phyloP scores from a whole-genome alignment of 2,888 invertebrate genomes.

The Cantharis rufa region DNA sequence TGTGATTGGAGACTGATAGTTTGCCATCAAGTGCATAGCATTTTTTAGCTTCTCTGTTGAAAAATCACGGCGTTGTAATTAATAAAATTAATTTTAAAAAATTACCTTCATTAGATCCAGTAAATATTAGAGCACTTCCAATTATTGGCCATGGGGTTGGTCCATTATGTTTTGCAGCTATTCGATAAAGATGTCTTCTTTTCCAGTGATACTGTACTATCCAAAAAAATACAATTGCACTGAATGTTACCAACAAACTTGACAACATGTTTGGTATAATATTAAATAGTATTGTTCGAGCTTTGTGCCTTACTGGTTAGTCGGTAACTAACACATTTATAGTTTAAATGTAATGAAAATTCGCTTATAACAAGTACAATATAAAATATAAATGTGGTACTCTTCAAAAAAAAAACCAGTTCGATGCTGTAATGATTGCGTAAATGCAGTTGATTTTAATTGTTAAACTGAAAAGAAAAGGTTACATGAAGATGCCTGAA shows the following conservation, averaged over 20 bases:
- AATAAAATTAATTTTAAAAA: too few species aligned
- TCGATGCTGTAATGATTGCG: too few species aligned
- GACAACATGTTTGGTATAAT: neutral
- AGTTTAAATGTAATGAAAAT: too few species aligned
- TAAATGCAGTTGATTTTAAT: too few species aligned
- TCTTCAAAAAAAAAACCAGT: too few species aligned
- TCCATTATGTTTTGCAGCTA: slow-evolving; percentile 34
- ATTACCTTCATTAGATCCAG: slow-evolving; percentile 29
- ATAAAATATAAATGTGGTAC: too few species aligned
- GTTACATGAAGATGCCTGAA: too few species aligned
- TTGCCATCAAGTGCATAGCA: neutral
- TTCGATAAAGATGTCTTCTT: neutral
- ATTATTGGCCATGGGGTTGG: slow-evolving; percentile 39
- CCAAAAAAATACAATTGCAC: neutral
- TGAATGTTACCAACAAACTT: neutral
- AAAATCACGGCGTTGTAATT: too few species aligned
- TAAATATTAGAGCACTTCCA: slow-evolving; percentile 38
- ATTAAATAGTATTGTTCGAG: neutral
- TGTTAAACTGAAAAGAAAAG: too few species aligned
- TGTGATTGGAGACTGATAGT: neutral
- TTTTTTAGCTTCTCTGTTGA: neutral
- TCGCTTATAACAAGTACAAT: too few species aligned
- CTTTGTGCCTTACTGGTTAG: too few species aligned
- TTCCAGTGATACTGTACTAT: neutral
- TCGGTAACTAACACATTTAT: too few species aligned